Conservation (phyloP, 2,888 invertebrate genomes). For the Drosophila kambysellisi region DNA sequence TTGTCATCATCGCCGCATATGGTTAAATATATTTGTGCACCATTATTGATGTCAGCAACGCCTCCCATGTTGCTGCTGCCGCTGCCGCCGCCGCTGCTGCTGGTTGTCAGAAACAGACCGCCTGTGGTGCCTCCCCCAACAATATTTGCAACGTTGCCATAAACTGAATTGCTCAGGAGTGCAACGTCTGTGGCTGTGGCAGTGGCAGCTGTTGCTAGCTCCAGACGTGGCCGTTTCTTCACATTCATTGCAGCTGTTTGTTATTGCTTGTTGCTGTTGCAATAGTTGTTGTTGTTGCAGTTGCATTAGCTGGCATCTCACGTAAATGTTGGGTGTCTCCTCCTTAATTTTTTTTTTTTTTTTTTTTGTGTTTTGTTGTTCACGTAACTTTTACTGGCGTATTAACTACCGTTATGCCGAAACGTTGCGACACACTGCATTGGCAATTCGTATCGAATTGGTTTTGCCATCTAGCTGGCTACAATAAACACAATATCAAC, state of each 20-base stretch:
- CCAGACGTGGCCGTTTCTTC: constrained; percentile 71
- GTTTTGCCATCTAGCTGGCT: constrained; percentile 44
- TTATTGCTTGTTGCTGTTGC: constrained; percentile 14
- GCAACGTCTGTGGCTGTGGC: constrained; percentile 41
- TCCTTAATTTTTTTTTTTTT: constrained; percentile 1
- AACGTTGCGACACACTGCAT: constrained; percentile 32
- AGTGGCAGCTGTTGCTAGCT: constrained; percentile 54
- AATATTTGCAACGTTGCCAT: constrained; percentile 30
- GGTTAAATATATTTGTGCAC: constrained; percentile 73
- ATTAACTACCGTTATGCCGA: constrained; percentile 51
- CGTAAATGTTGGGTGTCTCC: constrained; percentile 30
- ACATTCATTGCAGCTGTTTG: constrained; percentile 64
- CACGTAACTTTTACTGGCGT: constrained; percentile 50
- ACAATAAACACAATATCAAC: constrained; percentile 20
- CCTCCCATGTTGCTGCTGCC: constrained; percentile 24
- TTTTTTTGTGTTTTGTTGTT: constrained; percentile 39
- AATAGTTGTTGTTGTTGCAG: constrained; percentile 15
- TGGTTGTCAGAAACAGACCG: constrained; percentile 52
- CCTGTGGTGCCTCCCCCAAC: constrained; percentile 10
- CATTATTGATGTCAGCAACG: constrained; percentile 40
- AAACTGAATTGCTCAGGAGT: constrained; percentile 16
- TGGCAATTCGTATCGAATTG: constrained; percentile 38
- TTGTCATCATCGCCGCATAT: constrained; percentile 79
- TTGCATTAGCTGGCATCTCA: constrained; percentile 43
- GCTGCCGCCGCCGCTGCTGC: constrained; percentile 18